These are phyloP conservation scores for Mystacornis crossleyi DNA, from an alignment of 2,113 vertebrate genomes.

Conservation along the genomic window DNA sequence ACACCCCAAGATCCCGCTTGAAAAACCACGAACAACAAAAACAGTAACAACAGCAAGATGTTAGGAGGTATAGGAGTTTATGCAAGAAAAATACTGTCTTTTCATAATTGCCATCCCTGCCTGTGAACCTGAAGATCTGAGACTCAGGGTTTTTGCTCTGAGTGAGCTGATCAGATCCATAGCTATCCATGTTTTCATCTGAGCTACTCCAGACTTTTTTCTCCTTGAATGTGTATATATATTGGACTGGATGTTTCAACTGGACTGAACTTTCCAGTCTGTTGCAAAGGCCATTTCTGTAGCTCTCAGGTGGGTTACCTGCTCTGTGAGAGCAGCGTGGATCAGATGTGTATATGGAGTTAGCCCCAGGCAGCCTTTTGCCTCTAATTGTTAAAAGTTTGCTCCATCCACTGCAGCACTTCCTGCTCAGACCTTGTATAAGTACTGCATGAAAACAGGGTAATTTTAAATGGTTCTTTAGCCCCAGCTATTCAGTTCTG, in stretches of 20 bases:
- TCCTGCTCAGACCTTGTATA: neutral
- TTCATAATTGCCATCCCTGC: neutral
- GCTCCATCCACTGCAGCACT: neutral
- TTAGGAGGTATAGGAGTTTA: neutral
- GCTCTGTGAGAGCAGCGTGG: neutral
- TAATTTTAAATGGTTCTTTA: neutral
- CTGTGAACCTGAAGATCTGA: neutral
- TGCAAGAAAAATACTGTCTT: neutral
- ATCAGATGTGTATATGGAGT: neutral
- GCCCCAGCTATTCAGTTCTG: neutral
- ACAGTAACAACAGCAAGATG: neutral
- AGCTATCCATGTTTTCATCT: neutral
- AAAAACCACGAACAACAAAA: neutral
- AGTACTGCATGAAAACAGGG: neutral
- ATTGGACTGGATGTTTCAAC: neutral
- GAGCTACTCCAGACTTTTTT: neutral
- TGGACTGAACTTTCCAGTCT: neutral
- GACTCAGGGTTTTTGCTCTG: neutral
- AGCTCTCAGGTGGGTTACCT: neutral
- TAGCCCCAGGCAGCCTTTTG: neutral
- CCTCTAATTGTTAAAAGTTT: neutral
- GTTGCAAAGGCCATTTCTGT: neutral
- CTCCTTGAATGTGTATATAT: neutral
- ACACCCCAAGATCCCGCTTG: rapidly evolving
- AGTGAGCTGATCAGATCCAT: neutral